Conservation (phyloP, 2,113 vertebrate genomes). For the Prietella phreatophila region DNA sequence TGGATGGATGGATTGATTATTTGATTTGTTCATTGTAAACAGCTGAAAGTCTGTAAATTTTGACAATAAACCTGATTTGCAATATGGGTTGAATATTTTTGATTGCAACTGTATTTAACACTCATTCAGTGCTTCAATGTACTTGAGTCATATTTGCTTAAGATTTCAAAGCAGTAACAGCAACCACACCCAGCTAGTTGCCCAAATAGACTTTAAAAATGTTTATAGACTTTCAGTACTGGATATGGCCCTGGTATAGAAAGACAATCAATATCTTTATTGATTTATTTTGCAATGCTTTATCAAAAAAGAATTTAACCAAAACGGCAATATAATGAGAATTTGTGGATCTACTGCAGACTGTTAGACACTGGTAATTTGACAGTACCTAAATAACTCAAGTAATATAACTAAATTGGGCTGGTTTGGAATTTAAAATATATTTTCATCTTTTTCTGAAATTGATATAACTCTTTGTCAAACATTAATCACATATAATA, state of each 20-base stretch:
- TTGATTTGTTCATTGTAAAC: too few species aligned
- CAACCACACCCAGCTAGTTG: background rate
- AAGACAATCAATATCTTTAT: background rate
- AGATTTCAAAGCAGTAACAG: background rate
- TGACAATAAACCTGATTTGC: too few species aligned
- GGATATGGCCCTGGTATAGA: background rate
- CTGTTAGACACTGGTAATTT: background rate
- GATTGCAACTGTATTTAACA: background rate
- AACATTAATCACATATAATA: background rate
- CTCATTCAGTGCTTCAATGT: background rate
- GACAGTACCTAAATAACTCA: background rate
- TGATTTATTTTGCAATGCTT: background rate
- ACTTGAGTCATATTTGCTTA: background rate
- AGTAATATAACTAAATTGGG: background rate
- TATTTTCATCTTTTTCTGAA: background rate
- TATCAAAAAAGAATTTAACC: background rate
- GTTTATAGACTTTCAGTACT: background rate
- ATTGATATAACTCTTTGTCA: background rate
- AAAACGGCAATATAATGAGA: background rate
- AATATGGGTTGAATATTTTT: too few species aligned
- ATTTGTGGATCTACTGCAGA: background rate
- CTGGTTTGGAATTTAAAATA: background rate
- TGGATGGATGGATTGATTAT: too few species aligned
- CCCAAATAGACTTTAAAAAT: background rate
- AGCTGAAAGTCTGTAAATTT: too few species aligned